Conservation (phyloP, 1,140 invertebrate genomes). For the Andrena cerasifolii region DNA sequence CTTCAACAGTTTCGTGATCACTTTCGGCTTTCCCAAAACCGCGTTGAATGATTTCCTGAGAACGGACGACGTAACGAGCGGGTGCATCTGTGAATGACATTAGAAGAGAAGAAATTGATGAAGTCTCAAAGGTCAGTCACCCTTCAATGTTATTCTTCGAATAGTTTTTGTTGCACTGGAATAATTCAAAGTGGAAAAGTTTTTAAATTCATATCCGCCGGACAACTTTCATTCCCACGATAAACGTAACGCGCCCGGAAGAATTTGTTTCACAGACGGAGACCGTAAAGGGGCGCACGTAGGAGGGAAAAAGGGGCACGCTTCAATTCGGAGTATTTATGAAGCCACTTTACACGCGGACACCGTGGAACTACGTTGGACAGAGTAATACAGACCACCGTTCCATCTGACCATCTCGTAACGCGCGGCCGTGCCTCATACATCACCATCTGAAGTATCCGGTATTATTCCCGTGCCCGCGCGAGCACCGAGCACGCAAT, state of each 20-base stretch:
- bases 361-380: slow-evolving; percentile 40
- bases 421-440: slow-evolving; percentile 51
- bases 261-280: slow-evolving; percentile 19
- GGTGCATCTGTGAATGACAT: slow-evolving; percentile 49
- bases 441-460: slow-evolving; percentile 67
- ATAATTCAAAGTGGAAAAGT: not conserved
- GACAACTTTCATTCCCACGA: not conserved
- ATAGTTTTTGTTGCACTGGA: too few relatives aligned
- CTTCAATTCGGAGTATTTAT: slow-evolving; percentile 52
- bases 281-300: slow-evolving; percentile 4
- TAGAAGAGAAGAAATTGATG: not conserved
- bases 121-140: too few relatives aligned
- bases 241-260: not conserved
- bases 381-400: slow-evolving; percentile 59
- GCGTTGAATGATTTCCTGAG: slow-evolving; percentile 60
- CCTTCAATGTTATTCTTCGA: too few relatives aligned
- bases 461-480: slow-evolving; percentile 63
- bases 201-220: slow-evolving; percentile 9
- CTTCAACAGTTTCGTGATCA: not conserved
- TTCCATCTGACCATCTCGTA: slow-evolving; percentile 54
- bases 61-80: slow-evolving; percentile 52
- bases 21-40: slow-evolving; percentile 41
- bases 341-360: slow-evolving; percentile 32
- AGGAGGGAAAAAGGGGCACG: slow-evolving; percentile 10
- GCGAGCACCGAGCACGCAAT: slow-evolving; percentile 57